Conservation (phyloP, 2,113 vertebrate genomes). For the Onychostruthus taczanowskii region DNA sequence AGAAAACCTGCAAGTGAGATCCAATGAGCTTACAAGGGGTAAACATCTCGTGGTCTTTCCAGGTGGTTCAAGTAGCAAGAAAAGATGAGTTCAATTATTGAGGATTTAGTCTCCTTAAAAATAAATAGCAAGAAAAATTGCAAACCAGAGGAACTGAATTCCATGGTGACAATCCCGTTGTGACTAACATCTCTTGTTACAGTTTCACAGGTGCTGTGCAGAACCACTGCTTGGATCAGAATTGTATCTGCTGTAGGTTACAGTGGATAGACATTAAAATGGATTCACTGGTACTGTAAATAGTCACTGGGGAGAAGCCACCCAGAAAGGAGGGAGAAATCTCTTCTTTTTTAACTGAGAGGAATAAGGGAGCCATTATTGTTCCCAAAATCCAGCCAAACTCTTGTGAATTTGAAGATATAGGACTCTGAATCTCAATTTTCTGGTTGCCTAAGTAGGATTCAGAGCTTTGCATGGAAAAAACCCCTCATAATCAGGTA, state of each 20-base stretch:
- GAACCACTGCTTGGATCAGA: neutral
- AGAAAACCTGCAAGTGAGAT: neutral
- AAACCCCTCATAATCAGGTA: neutral
- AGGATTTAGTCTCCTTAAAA: neutral
- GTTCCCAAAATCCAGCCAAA: neutral
- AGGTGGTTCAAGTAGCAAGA: neutral
- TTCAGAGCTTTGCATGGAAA: neutral
- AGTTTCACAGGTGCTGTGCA: neutral
- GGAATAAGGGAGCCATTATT: neutral
- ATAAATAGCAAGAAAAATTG: neutral
- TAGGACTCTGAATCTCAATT: neutral
- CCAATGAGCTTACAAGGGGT: neutral
- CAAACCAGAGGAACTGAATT: neutral
- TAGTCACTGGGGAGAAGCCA: neutral
- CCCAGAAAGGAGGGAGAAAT: neutral
- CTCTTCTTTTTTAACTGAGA: neutral
- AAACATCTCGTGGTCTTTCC: neutral
- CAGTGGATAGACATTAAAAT: neutral
- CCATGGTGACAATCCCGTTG: rapidly evolving
- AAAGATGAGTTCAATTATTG: neutral
- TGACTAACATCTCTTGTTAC: neutral
- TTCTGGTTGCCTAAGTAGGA: neutral
- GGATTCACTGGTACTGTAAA: neutral
- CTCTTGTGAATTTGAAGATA: neutral
- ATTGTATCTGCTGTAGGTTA: neutral